phyloP scores from a whole-genome alignment of 2,797 vertebrate genomes.

The Sebastiscus tertius region DNA sequence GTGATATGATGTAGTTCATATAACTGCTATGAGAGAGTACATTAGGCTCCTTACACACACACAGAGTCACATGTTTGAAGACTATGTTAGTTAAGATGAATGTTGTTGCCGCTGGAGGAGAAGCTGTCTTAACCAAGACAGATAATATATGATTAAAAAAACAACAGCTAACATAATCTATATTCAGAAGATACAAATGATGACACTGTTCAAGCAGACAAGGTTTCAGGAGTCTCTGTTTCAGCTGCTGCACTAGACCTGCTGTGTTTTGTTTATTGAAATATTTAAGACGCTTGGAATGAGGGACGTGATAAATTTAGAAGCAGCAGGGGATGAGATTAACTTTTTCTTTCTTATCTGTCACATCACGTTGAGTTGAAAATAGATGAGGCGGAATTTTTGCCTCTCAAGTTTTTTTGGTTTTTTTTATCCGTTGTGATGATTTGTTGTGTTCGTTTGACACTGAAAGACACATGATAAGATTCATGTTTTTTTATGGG shows the following conservation, averaged over 20 bases:
- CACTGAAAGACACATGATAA: not conserved
- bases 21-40: conserved; percentile 4
- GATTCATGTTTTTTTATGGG: not conserved
- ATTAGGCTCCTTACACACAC: conserved; percentile 8
- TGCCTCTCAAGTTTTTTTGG: not conserved
- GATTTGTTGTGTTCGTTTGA: not conserved
- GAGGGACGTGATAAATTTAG: conserved; percentile 53
- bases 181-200: not conserved
- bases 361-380: conserved; percentile 31
- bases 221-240: not conserved
- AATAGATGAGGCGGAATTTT: conserved; percentile 31
- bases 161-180: not conserved
- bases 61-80: not conserved
- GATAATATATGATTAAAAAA: not conserved
- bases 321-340: conserved; percentile 30
- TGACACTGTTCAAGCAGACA: not conserved
- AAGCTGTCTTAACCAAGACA: not conserved
- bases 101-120: not conserved
- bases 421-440: not conserved
- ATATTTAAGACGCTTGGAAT: conserved; percentile 31
- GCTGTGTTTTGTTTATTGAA: conserved; percentile 24
- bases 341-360: conserved; percentile 38
- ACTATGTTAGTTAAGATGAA: not conserved
- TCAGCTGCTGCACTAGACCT: not conserved
- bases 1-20: conserved; percentile 17